phyloP scores from a whole-genome alignment of 2,888 invertebrate species.

The Thereva unica region DNA sequence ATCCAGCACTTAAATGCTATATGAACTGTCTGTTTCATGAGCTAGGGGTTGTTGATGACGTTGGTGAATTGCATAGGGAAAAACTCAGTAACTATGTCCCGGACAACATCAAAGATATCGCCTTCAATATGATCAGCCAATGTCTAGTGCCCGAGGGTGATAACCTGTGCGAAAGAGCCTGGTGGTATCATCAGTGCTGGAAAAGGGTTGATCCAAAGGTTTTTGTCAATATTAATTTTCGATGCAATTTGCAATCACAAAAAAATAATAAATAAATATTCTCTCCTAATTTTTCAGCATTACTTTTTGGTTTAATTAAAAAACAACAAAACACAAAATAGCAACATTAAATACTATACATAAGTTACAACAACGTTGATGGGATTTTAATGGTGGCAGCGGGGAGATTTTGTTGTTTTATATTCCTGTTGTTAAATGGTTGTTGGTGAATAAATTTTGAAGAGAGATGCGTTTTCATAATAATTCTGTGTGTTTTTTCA shows the following conservation, averaged over 20 bases:
- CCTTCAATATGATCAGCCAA: constrained; percentile 50
- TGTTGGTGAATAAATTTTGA: too few species aligned
- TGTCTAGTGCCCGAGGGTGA: constrained; percentile 55
- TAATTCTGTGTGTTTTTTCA: too few species aligned
- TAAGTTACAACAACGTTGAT: too few species aligned
- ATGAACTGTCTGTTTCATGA: constrained; percentile 57
- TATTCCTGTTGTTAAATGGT: too few species aligned
- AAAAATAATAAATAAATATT: too few species aligned
- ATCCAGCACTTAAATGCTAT: constrained; percentile 56
- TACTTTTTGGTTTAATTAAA: too few species aligned
- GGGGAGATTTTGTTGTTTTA: too few species aligned
- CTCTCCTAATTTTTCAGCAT: too few species aligned
- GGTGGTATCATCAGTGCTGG: constrained; percentile 56
- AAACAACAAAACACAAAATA: too few species aligned
- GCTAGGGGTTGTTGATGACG: constrained; percentile 53
- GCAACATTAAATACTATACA: too few species aligned
- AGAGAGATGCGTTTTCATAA: too few species aligned
- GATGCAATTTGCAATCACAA: not conserved
- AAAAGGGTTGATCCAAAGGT: constrained; percentile 51
- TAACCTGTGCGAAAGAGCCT: constrained; percentile 54
- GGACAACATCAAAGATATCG: constrained; percentile 48
- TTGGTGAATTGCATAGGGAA: constrained; percentile 56
- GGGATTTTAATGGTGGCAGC: too few species aligned
- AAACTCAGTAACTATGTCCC: constrained; percentile 50
- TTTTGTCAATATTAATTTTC: constrained; percentile 14